A percentile compares a stretch with the other conserved stretches of the same genome.
These are phyloP conservation scores for Gymnoscopelus microlampas DNA, from an alignment of 2,797 vertebrate species.

Conservation along the genomic window DNA sequence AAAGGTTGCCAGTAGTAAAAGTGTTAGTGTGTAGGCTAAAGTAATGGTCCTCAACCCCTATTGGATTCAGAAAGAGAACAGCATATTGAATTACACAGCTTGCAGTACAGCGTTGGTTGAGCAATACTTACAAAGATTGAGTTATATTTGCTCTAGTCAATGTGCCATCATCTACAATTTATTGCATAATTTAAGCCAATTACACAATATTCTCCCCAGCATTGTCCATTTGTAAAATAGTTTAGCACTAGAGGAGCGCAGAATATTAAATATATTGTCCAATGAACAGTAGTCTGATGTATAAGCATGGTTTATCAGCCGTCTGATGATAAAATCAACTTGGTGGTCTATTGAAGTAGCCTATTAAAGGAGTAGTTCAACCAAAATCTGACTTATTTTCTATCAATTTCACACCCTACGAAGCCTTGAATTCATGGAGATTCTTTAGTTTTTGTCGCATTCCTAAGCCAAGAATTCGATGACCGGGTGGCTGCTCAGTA, in stretches of 20 bases:
- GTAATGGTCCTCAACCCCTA: constrained; percentile 80
- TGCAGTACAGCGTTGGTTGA: not conserved
- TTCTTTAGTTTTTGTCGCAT: no score
- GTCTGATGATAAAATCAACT: not conserved
- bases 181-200: constrained; percentile 18
- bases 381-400: no score
- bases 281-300: not conserved
- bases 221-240: not conserved
- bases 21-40: constrained; percentile 64
- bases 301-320: not conserved
- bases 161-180: not conserved
- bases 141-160: not conserved
- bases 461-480: no score
- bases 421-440: no score
- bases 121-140: not conserved
- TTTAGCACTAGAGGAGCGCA: not conserved
- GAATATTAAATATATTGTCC: not conserved
- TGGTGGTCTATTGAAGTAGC: no score
- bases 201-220: not conserved
- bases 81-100: not conserved
- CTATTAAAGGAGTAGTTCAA: no score
- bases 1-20: constrained; percentile 81
- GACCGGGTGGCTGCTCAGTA: no score
- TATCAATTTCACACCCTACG: no score
- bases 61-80: not conserved